Percentiles rank a stretch among this genome's conserved stretches.
Conservation (phyloP, 2,797 vertebrate species). For the Lepus oiostolus region DNA sequence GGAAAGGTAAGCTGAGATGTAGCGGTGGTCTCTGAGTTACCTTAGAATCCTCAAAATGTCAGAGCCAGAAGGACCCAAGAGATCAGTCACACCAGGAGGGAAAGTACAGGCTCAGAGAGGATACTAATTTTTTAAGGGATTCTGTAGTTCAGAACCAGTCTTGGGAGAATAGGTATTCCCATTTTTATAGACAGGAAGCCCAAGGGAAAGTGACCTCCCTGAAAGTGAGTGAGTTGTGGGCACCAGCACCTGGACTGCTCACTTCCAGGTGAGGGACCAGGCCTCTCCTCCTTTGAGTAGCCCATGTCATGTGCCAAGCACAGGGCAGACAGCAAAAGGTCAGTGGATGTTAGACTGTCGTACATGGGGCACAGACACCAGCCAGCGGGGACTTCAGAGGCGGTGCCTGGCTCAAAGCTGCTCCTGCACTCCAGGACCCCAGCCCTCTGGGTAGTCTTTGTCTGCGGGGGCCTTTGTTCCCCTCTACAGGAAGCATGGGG, state of each 20-base stretch:
- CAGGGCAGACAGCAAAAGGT: background rate
- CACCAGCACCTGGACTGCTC: background rate
- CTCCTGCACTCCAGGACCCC: constrained; percentile 22
- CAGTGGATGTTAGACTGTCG: background rate
- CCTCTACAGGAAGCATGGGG: background rate
- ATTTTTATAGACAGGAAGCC: constrained; percentile 52
- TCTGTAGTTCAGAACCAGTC: constrained; percentile 24
- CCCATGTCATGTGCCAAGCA: background rate
- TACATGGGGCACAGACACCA: constrained; percentile 4
- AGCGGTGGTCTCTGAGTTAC: constrained; percentile 12
- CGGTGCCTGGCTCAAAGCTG: background rate
- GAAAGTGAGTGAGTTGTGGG: background rate
- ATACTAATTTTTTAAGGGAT: constrained; percentile 47
- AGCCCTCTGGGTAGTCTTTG: background rate
- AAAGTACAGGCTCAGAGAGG: background rate
- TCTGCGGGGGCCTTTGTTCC: constrained; percentile 19
- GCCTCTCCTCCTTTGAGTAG: background rate
- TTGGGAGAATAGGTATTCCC: constrained; percentile 40
- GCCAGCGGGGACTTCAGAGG: constrained; percentile 37
- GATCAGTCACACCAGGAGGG: background rate
- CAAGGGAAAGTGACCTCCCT: background rate
- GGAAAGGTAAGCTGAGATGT: constrained; percentile 33
- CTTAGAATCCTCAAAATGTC: constrained; percentile 50
- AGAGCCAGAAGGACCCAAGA: constrained; percentile 39
- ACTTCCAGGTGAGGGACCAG: constrained; percentile 39